Conservation (phyloP, 2,797 vertebrate genomes). For the Falco rusticolus region DNA sequence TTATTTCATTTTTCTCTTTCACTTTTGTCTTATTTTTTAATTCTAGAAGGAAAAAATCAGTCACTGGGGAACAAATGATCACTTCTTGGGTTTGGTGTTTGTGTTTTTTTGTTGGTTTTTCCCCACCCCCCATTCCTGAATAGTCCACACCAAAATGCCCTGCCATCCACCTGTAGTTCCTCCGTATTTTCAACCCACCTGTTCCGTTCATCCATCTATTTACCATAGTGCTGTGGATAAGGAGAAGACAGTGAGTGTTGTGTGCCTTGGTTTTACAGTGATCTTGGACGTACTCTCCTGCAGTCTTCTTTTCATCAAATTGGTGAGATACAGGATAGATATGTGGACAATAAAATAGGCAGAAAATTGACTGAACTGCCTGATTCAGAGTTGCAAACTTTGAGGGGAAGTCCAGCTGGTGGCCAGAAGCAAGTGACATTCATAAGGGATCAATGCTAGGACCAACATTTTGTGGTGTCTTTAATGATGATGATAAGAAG, state of each 20-base stretch:
- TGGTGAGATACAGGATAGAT: background rate
- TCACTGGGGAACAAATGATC: background rate
- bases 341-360: background rate
- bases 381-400: background rate
- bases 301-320: background rate
- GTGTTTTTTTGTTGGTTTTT: background rate
- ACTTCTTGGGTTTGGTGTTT: too few relatives aligned
- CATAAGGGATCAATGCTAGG: background rate
- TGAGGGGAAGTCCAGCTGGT: background rate
- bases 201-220: background rate
- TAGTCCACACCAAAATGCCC: background rate
- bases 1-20: background rate
- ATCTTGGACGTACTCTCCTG: background rate
- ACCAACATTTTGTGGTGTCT: background rate
- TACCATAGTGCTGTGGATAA: background rate
- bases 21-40: background rate
- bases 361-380: background rate
- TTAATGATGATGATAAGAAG: background rate
- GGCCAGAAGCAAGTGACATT: background rate
- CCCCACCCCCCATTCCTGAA: background rate
- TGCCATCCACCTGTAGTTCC: background rate
- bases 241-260: accelerated
- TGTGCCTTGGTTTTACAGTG: background rate
- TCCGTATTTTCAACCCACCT: background rate
- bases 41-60: background rate